Evolutionary conservation across 1,140 invertebrate species (phyloP).

Genomic region (Camponotus vicinus): DNA sequence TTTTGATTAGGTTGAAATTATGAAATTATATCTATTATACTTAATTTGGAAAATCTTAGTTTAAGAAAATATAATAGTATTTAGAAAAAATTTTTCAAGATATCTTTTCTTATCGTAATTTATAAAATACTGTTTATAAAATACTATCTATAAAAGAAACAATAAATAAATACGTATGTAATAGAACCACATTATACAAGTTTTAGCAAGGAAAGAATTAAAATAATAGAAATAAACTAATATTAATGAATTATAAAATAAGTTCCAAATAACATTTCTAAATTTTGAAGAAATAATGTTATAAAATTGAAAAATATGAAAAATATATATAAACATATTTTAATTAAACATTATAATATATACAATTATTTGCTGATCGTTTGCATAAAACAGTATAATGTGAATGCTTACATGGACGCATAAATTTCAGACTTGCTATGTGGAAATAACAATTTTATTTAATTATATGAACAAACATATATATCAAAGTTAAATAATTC

Average conservation of each 20-base stretch:
- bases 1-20: slow-evolving; percentile 27
- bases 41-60: not conserved
- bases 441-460: not conserved
- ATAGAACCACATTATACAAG: not conserved
- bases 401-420: no score
- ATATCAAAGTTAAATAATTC: not conserved
- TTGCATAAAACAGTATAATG: not conserved
- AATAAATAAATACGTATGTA: not conserved
- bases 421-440: not conserved
- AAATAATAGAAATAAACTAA: not conserved
- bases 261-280: not conserved
- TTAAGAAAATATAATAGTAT: not conserved
- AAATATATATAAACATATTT: not conserved
- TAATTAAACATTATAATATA: not conserved
- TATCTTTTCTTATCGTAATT: not conserved
- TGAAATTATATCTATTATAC: slow-evolving; percentile 22
- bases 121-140: not conserved
- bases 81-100: not conserved
- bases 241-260: not conserved
- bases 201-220: not conserved
- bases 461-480: not conserved
- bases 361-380: not conserved
- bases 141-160: not conserved
- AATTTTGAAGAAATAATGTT: not conserved
- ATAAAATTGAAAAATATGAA: not conserved